Base-by-base conservation (phyloP, 2,888 invertebrate genomes). In the Ecdyonurus torrentis region DNA sequence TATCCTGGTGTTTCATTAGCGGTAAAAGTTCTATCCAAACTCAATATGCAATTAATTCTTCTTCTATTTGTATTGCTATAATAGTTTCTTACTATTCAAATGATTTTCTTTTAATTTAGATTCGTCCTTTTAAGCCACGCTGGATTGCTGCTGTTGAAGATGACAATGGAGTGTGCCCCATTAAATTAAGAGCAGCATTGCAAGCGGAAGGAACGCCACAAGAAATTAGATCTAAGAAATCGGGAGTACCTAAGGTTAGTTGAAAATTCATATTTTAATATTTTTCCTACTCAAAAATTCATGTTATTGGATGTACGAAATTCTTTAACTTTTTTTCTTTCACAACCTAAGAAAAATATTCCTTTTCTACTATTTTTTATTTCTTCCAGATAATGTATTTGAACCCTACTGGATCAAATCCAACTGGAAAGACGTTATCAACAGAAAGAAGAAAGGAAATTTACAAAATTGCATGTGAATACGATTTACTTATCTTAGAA, bases 381-480 rank as follows among this genome's bases (percentile, higher is more conserved):
- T 63, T n/a, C n/a, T 53, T 63, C 7, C 64, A 71, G 70, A 52
- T 76, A 1, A 73, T 90, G 70, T 89, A 89, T 74, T 71, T 85
- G 10, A 87, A 87, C 66, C 87, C 90, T 0, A 89, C 86, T 15
- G 88, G 86, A 0, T 81, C 81, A 24, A 91, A 91, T 71, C 90
- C 90, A 1, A 84, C 85, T 0, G 90, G 90, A 0, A 79, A 81
- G 0, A 83, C 86, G 0, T 75, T 88, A 63, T 78, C 86, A 0
- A 75, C 81, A 58, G 80, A 83, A 19, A 78, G 90, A 66, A 80
- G 85, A 64, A 77, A 80, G 66, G 80, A 82, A 73, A 83, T 91
- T 58, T 90, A 91, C 71, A 77, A 81, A 67, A 77, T 90, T 66
- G 87, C 88, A 58, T 86, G 86, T 73, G 79, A 82, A 71, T 88